Percentiles rank a stretch among this genome's conserved stretches.
phyloP scores from a whole-genome alignment of 1,140 invertebrate species.

The Drosophila dunni region DNA sequence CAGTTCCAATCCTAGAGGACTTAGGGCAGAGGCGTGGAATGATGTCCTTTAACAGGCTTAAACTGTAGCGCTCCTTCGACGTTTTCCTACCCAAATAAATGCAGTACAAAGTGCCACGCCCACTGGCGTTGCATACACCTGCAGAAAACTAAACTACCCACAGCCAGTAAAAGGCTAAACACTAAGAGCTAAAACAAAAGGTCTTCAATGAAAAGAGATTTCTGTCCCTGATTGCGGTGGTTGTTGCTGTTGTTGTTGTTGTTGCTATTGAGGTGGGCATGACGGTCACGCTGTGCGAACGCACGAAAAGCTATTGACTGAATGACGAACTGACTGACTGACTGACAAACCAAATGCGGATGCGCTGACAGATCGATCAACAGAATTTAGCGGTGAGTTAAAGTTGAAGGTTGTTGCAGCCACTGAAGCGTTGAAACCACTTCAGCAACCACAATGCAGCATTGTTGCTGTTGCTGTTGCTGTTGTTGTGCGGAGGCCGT shows the following conservation, averaged over 20 bases:
- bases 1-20: too few relatives aligned
- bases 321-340: slow-evolving; percentile 40
- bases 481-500: slow-evolving; percentile 1
- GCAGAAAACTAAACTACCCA: slow-evolving; percentile 57
- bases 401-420: slow-evolving; percentile 71
- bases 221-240: slow-evolving; percentile 43
- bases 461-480: not conserved
- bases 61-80: too few relatives aligned
- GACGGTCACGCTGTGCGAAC: slow-evolving; percentile 80
- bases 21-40: too few relatives aligned
- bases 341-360: slow-evolving; percentile 34
- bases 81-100: too few relatives aligned
- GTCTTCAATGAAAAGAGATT: slow-evolving; percentile 60
- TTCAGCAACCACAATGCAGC: slow-evolving; percentile 1
- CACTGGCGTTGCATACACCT: too few relatives aligned
- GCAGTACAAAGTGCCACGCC: too few relatives aligned
- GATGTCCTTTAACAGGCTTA: too few relatives aligned
- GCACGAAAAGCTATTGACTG: slow-evolving; percentile 77
- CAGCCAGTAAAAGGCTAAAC: slow-evolving; percentile 45
- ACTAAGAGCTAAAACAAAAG: slow-evolving; percentile 70
- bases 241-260: slow-evolving; percentile 21
- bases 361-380: slow-evolving; percentile 74
- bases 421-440: slow-evolving; percentile 41
- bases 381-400: slow-evolving; percentile 45
- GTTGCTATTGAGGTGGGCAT: slow-evolving; percentile 55